Base-by-base conservation (phyloP, 2,113 vertebrate genomes). In the Numenius arquata region DNA sequence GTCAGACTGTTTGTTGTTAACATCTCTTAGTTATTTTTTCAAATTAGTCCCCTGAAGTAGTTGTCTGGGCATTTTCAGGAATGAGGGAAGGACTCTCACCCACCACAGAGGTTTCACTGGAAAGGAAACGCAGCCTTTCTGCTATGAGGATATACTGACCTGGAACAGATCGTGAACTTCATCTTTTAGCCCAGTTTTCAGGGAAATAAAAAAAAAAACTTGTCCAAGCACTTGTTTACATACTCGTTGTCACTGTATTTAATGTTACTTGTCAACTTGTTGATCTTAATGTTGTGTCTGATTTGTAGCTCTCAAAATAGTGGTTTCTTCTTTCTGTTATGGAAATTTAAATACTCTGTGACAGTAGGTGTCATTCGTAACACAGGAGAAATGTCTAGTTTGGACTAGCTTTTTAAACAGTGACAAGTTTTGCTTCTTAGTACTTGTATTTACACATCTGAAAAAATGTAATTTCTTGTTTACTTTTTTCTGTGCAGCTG, bases 401-500 rank as follows among this genome's bases (percentile, higher is more conserved):
- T 45, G 63, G 40, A 21, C 30, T n/a, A 73, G 27, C 36, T 89
- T 90, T 82, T 85, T 88, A 82, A 89, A 68, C 26, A 79, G 40
- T 72, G 45, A 68, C 56, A 80, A 47, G 43, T 20, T 79, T 88
- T 62, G 22, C 72, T 87, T 59, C 80, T 66, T 68, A 63, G 55
- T 74, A 30, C 59, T 92, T 68, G n/a, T 76, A 76, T 85, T 91
- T 92, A 76, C 48, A 38, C 77, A 92, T 96, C 89, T 95, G 94
- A 97, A 92, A 93, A 96, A 92, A 81, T 73, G 36, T 34, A 15
- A 53, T 73, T 89, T 62, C 86, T 94, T 96, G 94, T 97, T 96
- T 96, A 95, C 89, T 95, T 95, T 97, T 94, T 82, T 70, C 89
- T 80, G 45, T 97, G 96, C 96, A 97, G 96, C 96, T 97, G 95